Percentiles rank a stretch among this genome's conserved stretches.
phyloP scores from a whole-genome alignment of 2,888 invertebrate genomes.

The Scelioninae gen. 1 region DNA sequence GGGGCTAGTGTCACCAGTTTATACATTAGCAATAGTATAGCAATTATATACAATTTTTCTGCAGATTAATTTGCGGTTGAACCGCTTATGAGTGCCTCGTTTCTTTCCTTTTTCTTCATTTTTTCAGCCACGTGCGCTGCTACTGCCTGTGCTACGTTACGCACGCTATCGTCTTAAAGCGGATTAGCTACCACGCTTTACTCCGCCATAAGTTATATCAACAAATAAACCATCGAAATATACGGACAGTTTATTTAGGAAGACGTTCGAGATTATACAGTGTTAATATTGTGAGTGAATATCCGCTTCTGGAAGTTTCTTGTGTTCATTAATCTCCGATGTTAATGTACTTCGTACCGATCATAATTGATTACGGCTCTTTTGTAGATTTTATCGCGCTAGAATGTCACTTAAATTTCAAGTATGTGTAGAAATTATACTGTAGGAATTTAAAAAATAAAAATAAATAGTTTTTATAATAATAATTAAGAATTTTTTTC shows the following conservation, averaged over 20 bases:
- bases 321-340: constrained; percentile 51
- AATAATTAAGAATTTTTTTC: no score
- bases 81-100: neutral
- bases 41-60: no score
- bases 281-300: constrained; percentile 50
- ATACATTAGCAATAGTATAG: no score
- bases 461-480: no score
- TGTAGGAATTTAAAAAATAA: no score
- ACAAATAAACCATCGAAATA: constrained; percentile 45
- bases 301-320: constrained; percentile 36
- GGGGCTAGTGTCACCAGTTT: no score
- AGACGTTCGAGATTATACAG: constrained; percentile 46
- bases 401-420: constrained; percentile 16
- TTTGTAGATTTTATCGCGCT: constrained; percentile 39
- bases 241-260: constrained; percentile 44
- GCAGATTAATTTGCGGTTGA: constrained; percentile 69
- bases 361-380: constrained; percentile 45
- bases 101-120: neutral
- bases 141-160: constrained; percentile 47
- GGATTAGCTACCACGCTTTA: constrained; percentile 64
- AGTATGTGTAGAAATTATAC: no score
- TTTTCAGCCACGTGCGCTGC: constrained; percentile 2
- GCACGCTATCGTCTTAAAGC: constrained; percentile 57
- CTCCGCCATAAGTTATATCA: constrained; percentile 48
- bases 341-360: constrained; percentile 44